phyloP scores from a whole-genome alignment of 2,888 invertebrate species.

The Notodonta ziczac region DNA sequence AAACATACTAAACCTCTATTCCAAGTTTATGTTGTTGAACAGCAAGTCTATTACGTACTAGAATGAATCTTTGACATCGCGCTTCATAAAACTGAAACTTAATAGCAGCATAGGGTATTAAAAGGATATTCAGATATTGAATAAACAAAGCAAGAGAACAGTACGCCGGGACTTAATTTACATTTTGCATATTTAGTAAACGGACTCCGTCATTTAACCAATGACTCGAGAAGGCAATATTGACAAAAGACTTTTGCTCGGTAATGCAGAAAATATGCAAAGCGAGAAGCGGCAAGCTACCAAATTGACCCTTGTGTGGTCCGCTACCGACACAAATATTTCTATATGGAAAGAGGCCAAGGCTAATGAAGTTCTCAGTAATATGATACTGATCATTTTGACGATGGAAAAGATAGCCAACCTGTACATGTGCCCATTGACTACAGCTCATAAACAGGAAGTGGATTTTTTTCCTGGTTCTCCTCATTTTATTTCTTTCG shows the following conservation, averaged over 20 bases:
- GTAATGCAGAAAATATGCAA: slow-evolving; percentile 81
- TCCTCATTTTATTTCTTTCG: no score
- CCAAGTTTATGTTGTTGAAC: slow-evolving; percentile 18
- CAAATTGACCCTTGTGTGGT: slow-evolving; percentile 70
- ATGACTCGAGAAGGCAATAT: slow-evolving; percentile 73
- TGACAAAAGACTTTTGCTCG: slow-evolving; percentile 75
- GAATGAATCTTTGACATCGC: slow-evolving; percentile 38
- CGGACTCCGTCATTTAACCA: slow-evolving; percentile 60
- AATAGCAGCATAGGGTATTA: slow-evolving; percentile 42
- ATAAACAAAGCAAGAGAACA: slow-evolving; percentile 46
- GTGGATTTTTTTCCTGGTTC: no score
- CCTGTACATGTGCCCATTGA: no score
- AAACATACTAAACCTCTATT: slow-evolving; percentile 17
- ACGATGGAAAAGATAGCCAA: no score
- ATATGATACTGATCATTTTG: slow-evolving; percentile 9
- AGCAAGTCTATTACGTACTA: slow-evolving; percentile 25
- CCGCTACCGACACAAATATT: slow-evolving; percentile 55
- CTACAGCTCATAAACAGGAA: no score
- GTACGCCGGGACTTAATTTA: slow-evolving; percentile 49
- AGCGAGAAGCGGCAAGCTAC: slow-evolving; percentile 58
- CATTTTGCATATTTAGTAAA: slow-evolving; percentile 61
- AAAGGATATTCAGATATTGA: slow-evolving; percentile 43
- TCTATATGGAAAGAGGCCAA: slow-evolving; percentile 45
- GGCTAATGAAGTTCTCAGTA: slow-evolving; percentile 26
- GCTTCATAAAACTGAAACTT: slow-evolving; percentile 49